Evolutionary conservation across 2,797 vertebrate species (phyloP), one percentile per base, ranked within the genome.

Genomic region (Gymnocypris eckloni): DNA sequence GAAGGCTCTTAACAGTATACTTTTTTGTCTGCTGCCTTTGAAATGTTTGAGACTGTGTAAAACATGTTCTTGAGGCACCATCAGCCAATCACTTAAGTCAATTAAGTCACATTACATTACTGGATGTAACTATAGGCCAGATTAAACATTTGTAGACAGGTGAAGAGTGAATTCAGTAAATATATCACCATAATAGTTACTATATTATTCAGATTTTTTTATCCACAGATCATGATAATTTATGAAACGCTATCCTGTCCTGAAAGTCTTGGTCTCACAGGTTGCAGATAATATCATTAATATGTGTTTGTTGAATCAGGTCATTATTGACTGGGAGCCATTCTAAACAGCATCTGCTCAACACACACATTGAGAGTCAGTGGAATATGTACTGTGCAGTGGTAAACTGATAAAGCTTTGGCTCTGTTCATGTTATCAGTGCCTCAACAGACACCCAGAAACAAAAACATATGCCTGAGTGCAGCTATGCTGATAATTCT

Each of bases 251-350:
- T 48, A 13, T 73, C 54, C 54, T 61, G 25, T 64, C 20, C 33
- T 59, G 45, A 71, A 56, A 43, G 9, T 73, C 15, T 41, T 75
- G 11, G 11, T 43, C 41, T 83, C 13, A 67, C 48, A 37, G 4
- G 33, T 48, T 72, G 75, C 41, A 70, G 81, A 71, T 86, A 79
- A 83, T 61, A 81, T 86, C 33, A 81, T 81, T 66, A 61, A 78
- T 84, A 15, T 77, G 78, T 78, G 64, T 66, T 73, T 75, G 59
- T 15, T 20, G 54, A 59, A 81, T 78, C 43, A 77, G 84, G 81
- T 73, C 85, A 75, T 33, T 81, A 59, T 81, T 84, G 76, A 73
- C 84, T 84, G 43, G 20, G 72, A 72, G 81, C 81, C 67, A 86
- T 78, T 71, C 25, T 70, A 86, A 83, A 87, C 72, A 86, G 64